A percentile compares a stretch with the other conserved stretches of the same genome.
Conservation (phyloP, 2,113 vertebrate species). For the Maccullochella peelii region DNA sequence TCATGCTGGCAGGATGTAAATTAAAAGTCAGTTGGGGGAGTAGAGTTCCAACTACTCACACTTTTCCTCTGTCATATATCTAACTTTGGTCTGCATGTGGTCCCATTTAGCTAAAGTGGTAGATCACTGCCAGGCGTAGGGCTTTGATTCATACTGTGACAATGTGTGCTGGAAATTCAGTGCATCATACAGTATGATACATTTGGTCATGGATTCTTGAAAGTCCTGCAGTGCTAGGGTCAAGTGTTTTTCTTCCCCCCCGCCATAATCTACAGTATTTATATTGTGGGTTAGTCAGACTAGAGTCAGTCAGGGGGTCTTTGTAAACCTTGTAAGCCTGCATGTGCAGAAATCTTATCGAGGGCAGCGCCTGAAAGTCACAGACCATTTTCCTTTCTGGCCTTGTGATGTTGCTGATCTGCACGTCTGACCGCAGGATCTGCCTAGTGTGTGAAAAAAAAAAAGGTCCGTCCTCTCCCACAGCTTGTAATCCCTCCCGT, state of each 20-base stretch:
- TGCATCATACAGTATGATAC: slow-evolving; percentile 1
- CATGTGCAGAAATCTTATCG: slow-evolving; percentile 28
- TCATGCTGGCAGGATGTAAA: slow-evolving; percentile 54
- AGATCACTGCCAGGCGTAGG: slow-evolving; percentile 27
- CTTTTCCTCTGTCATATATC: slow-evolving; percentile 44
- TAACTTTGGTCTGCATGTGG: slow-evolving; percentile 49
- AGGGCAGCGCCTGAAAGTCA: slow-evolving; percentile 25
- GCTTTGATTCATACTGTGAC: slow-evolving; percentile 29
- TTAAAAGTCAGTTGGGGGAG: slow-evolving; percentile 36
- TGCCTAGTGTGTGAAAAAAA: slow-evolving; percentile 40
- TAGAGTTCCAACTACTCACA: slow-evolving; percentile 14
- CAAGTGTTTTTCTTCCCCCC: neutral
- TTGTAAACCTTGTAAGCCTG: slow-evolving; percentile 26
- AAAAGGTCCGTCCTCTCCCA: slow-evolving; percentile 53
- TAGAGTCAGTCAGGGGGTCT: slow-evolving; percentile 14
- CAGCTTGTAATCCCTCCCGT: slow-evolving; percentile 64
- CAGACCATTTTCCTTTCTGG: slow-evolving; percentile 7
- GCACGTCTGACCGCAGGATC: slow-evolving; percentile 49
- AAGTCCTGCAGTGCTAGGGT: neutral
- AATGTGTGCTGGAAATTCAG: neutral
- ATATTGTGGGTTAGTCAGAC: slow-evolving; percentile 5
- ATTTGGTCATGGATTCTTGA: neutral
- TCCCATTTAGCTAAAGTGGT: slow-evolving; percentile 43
- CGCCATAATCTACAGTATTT: slow-evolving; percentile 11
- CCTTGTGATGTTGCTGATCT: slow-evolving; percentile 43